phyloP scores from a whole-genome alignment of 23 tunicate genomes.

The Clavelina lepadiformis region DNA sequence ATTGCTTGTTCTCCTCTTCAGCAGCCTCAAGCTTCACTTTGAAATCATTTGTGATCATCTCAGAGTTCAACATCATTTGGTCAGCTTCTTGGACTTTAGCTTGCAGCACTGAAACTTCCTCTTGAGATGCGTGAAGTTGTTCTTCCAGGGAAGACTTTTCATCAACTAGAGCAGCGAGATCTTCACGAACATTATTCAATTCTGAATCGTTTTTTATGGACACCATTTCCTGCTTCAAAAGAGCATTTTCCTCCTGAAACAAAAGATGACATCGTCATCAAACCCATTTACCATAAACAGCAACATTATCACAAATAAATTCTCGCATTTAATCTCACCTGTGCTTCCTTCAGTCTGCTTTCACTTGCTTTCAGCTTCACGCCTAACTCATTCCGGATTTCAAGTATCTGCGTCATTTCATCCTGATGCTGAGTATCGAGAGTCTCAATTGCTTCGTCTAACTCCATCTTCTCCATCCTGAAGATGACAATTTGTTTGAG shows the following conservation, averaged over 20 bases:
- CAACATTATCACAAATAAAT: background rate
- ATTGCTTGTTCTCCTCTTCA: slow-evolving; percentile 1
- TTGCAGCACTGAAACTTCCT: background rate
- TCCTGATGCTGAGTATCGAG: slow-evolving; percentile 80
- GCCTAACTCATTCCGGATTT: slow-evolving; percentile 32
- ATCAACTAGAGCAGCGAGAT: slow-evolving; percentile 8
- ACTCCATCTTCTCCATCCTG: slow-evolving; percentile 56
- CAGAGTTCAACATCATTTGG: background rate
- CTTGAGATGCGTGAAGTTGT: background rate
- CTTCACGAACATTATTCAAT: slow-evolving; percentile 1
- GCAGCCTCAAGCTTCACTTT: background rate
- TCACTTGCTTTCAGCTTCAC: slow-evolving; percentile 14
- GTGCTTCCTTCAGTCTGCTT: background rate
- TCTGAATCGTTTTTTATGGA: background rate
- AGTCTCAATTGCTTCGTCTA: slow-evolving; percentile 48
- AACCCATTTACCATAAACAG: background rate
- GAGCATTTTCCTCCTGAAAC: too few species aligned
- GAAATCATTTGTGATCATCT: background rate
- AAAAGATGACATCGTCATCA: background rate
- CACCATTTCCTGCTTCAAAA: too few species aligned
- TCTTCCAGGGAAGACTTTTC: background rate
- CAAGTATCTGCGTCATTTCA: slow-evolving; percentile 60
- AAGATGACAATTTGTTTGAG: background rate
- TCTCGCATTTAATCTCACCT: background rate
- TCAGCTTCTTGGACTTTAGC: background rate